phyloP scores from a whole-genome alignment of 2,888 invertebrate species.

The Zygaena filipendulae region DNA sequence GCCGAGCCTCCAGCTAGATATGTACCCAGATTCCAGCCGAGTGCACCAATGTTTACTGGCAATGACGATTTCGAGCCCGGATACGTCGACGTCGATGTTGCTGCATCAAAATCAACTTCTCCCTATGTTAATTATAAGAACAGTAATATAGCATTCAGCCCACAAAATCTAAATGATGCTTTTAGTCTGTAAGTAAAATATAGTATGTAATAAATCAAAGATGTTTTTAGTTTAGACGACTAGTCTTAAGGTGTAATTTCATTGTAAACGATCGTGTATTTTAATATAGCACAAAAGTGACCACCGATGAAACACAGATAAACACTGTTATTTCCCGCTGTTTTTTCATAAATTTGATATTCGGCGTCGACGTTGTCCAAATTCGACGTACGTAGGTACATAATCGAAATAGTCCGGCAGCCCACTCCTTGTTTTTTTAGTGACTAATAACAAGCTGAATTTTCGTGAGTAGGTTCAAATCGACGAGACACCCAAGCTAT shows the following conservation, averaged over 20 bases:
- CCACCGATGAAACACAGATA: too few relatives aligned
- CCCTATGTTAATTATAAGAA: slow-evolving; percentile 55
- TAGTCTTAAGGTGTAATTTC: not conserved
- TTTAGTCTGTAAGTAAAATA: slow-evolving; percentile 44
- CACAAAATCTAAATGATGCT: slow-evolving; percentile 57
- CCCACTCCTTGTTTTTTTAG: too few relatives aligned
- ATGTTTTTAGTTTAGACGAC: slow-evolving; percentile 1
- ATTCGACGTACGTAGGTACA: too few relatives aligned
- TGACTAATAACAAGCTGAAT: too few relatives aligned
- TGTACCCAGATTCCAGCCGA: slow-evolving; percentile 28
- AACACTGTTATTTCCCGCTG: too few relatives aligned
- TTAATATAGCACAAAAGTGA: too few relatives aligned
- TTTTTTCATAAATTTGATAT: too few relatives aligned
- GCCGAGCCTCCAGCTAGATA: slow-evolving; percentile 52
- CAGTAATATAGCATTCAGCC: slow-evolving; percentile 56
- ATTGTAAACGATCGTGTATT: too few relatives aligned
- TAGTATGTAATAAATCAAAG: slow-evolving; percentile 1
- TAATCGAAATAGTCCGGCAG: too few relatives aligned
- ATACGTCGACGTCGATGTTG: slow-evolving; percentile 25
- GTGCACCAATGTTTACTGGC: slow-evolving; percentile 23
- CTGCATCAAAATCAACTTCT: slow-evolving; percentile 30
- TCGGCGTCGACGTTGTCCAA: too few relatives aligned
- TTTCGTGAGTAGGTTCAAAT: too few relatives aligned
- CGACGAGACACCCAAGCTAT: too few relatives aligned
- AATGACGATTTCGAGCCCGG: slow-evolving; percentile 26